Evolutionary conservation across 2,113 vertebrate genomes (phyloP), one percentile per base, ranked within the genome.

Genomic region (Pseudois nayaur): DNA sequence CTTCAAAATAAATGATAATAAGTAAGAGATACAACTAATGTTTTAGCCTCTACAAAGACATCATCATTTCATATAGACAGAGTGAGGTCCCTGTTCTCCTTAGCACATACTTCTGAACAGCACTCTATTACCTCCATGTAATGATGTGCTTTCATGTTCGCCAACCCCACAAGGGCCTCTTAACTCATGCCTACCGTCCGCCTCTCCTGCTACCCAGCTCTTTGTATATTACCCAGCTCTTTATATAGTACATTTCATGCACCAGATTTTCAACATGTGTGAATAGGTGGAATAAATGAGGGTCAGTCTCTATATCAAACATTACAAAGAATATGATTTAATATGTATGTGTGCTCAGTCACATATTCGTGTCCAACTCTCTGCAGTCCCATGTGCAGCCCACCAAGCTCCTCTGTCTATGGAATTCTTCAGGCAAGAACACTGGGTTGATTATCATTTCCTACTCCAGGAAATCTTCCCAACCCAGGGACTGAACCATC

Each of bases 81-180:
- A 52, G 1, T 12, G 74, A 55, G 4, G 2, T 6, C 8, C 43
- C 8, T 19, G 48, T 64, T 40, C 50, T 89, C 25, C 19, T 82
- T 31, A 81, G 10, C 3, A 60, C 3, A 12, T 4, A 52, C 15
- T 50, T 59, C 31, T 64, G 21, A n/a, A 29, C 10, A 13, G 2
- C 4, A 67, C 13, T 10, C 3, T 67, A 17, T 15, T 50, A 27
- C 2, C 16, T 19, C 13, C 84, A 23, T 1, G 3, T 5, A 67
- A 29, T 11, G 7, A 43, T n/a, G 3, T 29, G 5, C 5, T 81
- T 82, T 86, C 14, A 10, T 25, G 4, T 25, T 62, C 29, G 3
- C 13, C 50, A 27, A 6, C 5, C 3, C 36, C 64, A 25, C 23
- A n/a, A 3, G 1, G 2, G 4, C 0, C n/a, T n/a, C 43, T 59